A percentile compares a stretch with the other conserved stretches of the same genome.
Conservation (phyloP, 2,888 invertebrate genomes). For the Netelia fuscicornis region DNA sequence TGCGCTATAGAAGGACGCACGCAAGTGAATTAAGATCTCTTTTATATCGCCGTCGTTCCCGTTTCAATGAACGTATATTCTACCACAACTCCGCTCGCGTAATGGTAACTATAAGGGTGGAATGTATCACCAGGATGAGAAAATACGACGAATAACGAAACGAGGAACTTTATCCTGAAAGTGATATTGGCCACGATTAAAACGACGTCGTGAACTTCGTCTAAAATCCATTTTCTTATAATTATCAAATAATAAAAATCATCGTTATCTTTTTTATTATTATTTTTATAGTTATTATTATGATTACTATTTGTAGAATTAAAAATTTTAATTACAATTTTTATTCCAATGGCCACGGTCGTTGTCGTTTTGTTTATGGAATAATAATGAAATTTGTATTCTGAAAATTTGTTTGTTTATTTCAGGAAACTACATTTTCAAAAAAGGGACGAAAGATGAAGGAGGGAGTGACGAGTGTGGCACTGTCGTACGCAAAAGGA, state of each 20-base stretch:
- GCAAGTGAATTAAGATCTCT: background rate
- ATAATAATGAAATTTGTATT: background rate
- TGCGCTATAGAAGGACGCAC: background rate
- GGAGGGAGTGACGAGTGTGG: slow-evolving; percentile 55
- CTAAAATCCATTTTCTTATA: slow-evolving; percentile 23
- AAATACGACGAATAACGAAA: slow-evolving; percentile 24
- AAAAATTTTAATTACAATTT: too few relatives aligned
- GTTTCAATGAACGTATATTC: slow-evolving; percentile 12
- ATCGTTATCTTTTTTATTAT: background rate
- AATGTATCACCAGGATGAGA: background rate
- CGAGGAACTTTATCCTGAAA: slow-evolving; percentile 30
- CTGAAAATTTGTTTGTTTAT: too few relatives aligned
- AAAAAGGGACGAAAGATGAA: slow-evolving; percentile 22
- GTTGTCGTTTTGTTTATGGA: background rate
- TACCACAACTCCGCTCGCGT: too few relatives aligned
- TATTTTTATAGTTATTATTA: background rate
- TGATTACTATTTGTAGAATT: background rate
- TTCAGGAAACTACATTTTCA: too few relatives aligned
- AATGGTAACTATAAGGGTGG: background rate
- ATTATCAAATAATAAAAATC: background rate
- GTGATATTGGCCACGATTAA: slow-evolving; percentile 46
- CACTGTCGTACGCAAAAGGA: slow-evolving; percentile 57
- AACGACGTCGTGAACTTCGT: slow-evolving; percentile 24
- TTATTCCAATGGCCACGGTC: background rate
- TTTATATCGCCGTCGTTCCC: background rate